Conservation (phyloP, 2,797 vertebrate species). For the Lagodon rhomboides region DNA sequence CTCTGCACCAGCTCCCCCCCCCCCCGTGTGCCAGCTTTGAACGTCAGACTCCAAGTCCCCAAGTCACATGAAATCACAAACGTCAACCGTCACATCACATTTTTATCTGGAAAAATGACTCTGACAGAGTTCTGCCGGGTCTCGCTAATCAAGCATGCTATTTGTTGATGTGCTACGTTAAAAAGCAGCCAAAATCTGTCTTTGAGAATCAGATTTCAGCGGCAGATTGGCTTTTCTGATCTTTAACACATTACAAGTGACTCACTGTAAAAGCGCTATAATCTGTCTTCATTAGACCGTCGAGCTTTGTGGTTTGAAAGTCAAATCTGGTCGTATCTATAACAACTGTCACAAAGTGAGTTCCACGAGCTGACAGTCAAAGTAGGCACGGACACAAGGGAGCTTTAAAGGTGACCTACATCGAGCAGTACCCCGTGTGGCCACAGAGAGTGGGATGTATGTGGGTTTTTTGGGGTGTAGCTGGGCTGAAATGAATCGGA, state of each 20-base stretch:
- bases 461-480: background rate
- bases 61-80: slow-evolving; percentile 71
- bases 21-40: slow-evolving; percentile 60
- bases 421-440: background rate
- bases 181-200: slow-evolving; percentile 47
- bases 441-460: background rate
- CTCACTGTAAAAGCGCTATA: slow-evolving; percentile 26
- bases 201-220: slow-evolving; percentile 47
- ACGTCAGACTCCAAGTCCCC: slow-evolving; percentile 59
- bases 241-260: slow-evolving; percentile 36
- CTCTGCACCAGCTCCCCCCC: slow-evolving; percentile 33
- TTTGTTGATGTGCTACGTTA: slow-evolving; percentile 38
- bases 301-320: slow-evolving; percentile 27
- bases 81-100: slow-evolving; percentile 70
- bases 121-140: slow-evolving; percentile 66
- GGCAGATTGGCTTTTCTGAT: slow-evolving; percentile 44
- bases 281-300: slow-evolving; percentile 52
- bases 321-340: slow-evolving; percentile 27
- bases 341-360: slow-evolving; percentile 25
- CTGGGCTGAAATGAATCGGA: background rate
- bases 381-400: slow-evolving; percentile 4
- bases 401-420: slow-evolving; percentile 12
- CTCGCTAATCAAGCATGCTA: slow-evolving; percentile 59
- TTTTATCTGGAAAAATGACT: slow-evolving; percentile 60
- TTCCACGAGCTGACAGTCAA: slow-evolving; percentile 11